These are phyloP conservation scores for Scaptomyza hsui DNA, from an alignment of 1,140 invertebrate species.

Conservation along the genomic window DNA sequence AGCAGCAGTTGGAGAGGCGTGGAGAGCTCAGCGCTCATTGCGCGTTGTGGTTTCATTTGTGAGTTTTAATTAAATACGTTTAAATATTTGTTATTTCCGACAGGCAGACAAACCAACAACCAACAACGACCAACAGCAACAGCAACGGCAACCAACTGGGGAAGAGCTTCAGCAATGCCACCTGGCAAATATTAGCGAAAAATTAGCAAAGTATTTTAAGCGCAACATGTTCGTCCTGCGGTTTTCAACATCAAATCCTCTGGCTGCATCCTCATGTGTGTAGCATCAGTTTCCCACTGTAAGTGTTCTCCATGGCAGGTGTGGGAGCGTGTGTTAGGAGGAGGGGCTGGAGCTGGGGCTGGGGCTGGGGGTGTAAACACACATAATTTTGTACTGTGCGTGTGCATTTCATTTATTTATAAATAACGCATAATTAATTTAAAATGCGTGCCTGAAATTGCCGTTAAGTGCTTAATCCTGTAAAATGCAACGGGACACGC, in stretches of 20 bases:
- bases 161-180: conserved; percentile 28
- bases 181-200: conserved; percentile 79
- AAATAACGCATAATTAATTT: conserved; percentile 78
- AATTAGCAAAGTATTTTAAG: conserved; percentile 81
- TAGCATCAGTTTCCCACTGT: conserved; percentile 7
- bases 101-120: conserved; percentile 59
- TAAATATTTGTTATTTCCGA: conserved; percentile 80
- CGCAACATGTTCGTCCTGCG: conserved; percentile 77
- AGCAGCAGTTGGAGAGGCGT: neutral
- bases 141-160: conserved; percentile 20
- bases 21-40: conserved; percentile 38
- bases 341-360: no score
- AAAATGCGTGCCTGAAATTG: conserved; percentile 76
- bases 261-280: conserved; percentile 16
- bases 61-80: conserved; percentile 82
- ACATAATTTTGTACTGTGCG: conserved; percentile 46
- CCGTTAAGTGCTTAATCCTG: conserved; percentile 77
- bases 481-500: conserved; percentile 48
- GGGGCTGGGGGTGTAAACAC: neutral
- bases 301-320: neutral
- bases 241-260: conserved; percentile 63
- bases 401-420: conserved; percentile 78
- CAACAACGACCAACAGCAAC: conserved; percentile 44
- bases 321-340: no score
- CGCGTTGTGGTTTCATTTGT: conserved; percentile 77